A percentile compares a stretch with the other conserved stretches of the same genome.
phyloP scores from a whole-genome alignment of 2,888 invertebrate species.

The Scaptomyza parva region DNA sequence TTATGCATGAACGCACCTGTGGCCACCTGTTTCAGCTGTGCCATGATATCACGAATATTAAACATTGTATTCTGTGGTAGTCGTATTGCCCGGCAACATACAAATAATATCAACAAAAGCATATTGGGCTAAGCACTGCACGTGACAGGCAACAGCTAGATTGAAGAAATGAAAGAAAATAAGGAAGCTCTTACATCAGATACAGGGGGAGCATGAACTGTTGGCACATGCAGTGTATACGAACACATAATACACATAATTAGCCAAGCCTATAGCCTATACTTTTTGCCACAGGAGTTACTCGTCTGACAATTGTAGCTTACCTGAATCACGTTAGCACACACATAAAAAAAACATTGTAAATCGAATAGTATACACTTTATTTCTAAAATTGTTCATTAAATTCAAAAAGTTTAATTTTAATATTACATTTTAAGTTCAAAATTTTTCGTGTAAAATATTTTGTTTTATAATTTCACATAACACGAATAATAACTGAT shows the following conservation, averaged over 20 bases:
- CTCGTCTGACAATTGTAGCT: conserved; percentile 70
- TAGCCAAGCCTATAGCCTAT: conserved; percentile 7
- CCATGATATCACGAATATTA: conserved; percentile 22
- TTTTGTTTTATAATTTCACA: too few relatives aligned
- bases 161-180: conserved; percentile 8
- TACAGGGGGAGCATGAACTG: conserved; percentile 21
- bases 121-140: conserved; percentile 57
- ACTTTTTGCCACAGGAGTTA: conserved; percentile 3
- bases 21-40: conserved; percentile 17
- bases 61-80: conserved; percentile 2
- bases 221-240: conserved; percentile 60
- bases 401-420: too few relatives aligned
- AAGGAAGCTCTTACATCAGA: conserved; percentile 22
- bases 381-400: too few relatives aligned
- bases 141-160: conserved; percentile 38
- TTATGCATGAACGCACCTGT: conserved; percentile 70
- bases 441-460: too few relatives aligned
- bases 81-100: conserved; percentile 13
- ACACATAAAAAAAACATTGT: too few relatives aligned
- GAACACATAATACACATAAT: conserved; percentile 32
- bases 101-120: conserved; percentile 30
- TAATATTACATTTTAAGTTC: too few relatives aligned
- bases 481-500: background rate
- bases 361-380: too few relatives aligned
- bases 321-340: conserved; percentile 46